These are phyloP conservation scores for Uropetala carovei DNA, from an alignment of 2,888 invertebrate species.

Conservation along the genomic window DNA sequence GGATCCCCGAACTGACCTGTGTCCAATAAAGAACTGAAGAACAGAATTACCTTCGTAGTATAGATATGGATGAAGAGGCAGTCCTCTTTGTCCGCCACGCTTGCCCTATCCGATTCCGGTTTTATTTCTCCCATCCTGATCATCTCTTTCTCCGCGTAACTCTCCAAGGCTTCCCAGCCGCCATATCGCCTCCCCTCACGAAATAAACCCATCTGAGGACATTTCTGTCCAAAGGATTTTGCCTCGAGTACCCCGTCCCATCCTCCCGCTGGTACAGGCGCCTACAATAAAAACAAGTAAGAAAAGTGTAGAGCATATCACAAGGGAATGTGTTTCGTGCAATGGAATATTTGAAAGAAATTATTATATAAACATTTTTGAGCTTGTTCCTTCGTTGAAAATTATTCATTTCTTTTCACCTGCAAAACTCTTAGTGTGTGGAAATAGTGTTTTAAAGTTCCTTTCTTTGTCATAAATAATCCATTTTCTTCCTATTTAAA, in stretches of 20 bases:
- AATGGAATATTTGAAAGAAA: too few relatives aligned
- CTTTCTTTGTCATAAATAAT: too few relatives aligned
- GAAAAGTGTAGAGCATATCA: neutral
- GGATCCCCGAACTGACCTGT: too few relatives aligned
- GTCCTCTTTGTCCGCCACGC: slow-evolving; percentile 11
- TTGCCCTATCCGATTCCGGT: neutral
- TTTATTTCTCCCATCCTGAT: neutral
- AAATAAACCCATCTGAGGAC: slow-evolving; percentile 37
- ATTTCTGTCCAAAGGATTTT: slow-evolving; percentile 32
- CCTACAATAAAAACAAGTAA: neutral
- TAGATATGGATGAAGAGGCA: slow-evolving; percentile 63
- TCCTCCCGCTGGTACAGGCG: slow-evolving; percentile 37
- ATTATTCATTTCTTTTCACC: too few relatives aligned
- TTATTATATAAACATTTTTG: too few relatives aligned
- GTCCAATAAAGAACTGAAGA: too few relatives aligned
- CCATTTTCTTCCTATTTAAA: too few relatives aligned
- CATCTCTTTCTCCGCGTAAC: neutral
- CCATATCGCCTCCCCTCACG: neutral
- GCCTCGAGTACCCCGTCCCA: slow-evolving; percentile 31
- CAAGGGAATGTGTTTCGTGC: too few relatives aligned
- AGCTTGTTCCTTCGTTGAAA: too few relatives aligned
- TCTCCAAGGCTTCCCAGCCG: slow-evolving; percentile 11
- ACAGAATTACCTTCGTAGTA: slow-evolving; percentile 45
- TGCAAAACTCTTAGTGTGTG: too few relatives aligned
- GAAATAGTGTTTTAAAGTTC: too few relatives aligned